These are phyloP conservation scores for Cuniculus paca DNA, from an alignment of 2,797 vertebrate genomes.

Conservation along the genomic window DNA sequence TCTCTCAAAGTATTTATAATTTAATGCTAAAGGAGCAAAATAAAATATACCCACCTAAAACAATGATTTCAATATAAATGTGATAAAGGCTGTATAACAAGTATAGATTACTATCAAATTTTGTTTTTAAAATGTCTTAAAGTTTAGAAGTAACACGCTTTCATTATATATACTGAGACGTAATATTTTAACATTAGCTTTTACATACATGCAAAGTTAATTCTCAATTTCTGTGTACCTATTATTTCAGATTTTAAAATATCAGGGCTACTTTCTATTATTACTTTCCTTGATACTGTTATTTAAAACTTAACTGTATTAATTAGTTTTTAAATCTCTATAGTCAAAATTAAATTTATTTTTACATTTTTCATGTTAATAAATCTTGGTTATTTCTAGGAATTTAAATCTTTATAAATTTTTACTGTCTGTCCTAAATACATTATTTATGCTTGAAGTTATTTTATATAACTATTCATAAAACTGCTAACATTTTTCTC, in stretches of 20 bases:
- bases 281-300: background rate
- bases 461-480: background rate
- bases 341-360: background rate
- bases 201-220: background rate
- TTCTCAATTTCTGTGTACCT: background rate
- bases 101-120: background rate
- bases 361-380: background rate
- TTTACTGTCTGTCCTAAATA: background rate
- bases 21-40: slow-evolving; percentile 2
- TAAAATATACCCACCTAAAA: background rate
- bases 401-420: background rate
- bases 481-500: background rate
- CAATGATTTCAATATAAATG: background rate
- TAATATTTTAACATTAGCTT: background rate
- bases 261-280: background rate
- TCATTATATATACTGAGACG: background rate
- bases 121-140: background rate
- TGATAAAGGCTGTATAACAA: background rate
- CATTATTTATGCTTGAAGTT: background rate
- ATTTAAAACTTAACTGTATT: background rate
- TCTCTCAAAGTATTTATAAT: background rate
- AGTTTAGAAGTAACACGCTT: background rate
- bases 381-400: background rate
- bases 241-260: slow-evolving; percentile 24
- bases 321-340: background rate